Percentiles rank a stretch among this genome's conserved stretches.
These are phyloP conservation scores for Seira musarum DNA, from an alignment of 2,888 invertebrate genomes.

Conservation along the genomic window DNA sequence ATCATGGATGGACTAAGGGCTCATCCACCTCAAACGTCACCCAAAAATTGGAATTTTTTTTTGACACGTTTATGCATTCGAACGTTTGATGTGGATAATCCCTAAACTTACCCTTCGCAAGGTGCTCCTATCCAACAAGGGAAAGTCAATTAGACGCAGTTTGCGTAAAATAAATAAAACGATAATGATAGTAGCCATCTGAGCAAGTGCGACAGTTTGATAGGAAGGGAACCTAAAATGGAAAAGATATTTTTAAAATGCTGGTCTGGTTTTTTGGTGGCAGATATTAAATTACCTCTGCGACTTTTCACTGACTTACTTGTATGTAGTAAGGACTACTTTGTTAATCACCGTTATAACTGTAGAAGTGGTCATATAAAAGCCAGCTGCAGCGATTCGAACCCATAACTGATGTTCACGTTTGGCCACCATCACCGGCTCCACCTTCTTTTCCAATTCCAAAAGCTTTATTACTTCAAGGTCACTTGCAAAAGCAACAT, in stretches of 20 bases:
- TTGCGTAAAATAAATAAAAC: conserved; percentile 84
- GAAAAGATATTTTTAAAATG: no score
- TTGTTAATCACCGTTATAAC: conserved; percentile 45
- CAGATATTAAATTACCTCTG: no score
- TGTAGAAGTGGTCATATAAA: conserved; percentile 31
- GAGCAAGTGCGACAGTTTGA: conserved; percentile 64
- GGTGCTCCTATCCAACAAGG: conserved; percentile 78
- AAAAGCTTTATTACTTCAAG: no score
- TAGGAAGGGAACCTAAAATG: conserved; percentile 63
- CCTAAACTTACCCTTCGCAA: conserved; percentile 72
- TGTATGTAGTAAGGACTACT: conserved; percentile 37
- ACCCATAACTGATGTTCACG: conserved; percentile 42
- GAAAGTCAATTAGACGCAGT: conserved; percentile 83
- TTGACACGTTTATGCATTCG: no score
- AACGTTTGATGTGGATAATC: no score
- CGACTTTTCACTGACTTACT: conserved; percentile 24
- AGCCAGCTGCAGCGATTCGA: conserved; percentile 30
- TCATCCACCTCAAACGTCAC: no score
- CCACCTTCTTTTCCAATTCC: no score
- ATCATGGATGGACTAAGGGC: no score
- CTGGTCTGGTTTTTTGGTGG: no score
- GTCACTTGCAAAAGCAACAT: no score
- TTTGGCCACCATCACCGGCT: conserved; percentile 11
- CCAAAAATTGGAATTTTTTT: no score
- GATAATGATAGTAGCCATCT: conserved; percentile 89